Conservation (phyloP, 2,888 invertebrate species). For the Eupithecia tripunctaria region DNA sequence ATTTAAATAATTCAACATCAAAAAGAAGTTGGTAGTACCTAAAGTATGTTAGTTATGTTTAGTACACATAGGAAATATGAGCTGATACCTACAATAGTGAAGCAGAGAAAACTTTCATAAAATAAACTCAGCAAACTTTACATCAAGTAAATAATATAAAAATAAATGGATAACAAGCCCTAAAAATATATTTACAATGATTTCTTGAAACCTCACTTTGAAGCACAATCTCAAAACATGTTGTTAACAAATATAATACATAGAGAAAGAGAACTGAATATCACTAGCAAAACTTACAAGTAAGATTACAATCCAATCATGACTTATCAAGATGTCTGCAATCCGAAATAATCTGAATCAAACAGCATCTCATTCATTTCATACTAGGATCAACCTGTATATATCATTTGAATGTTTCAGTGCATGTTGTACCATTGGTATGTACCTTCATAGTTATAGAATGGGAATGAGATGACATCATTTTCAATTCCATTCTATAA, state of each 20-base stretch:
- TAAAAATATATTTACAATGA: constrained; percentile 72
- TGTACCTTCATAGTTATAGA: not conserved
- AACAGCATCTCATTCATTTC: constrained; percentile 15
- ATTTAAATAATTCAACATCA: constrained; percentile 37
- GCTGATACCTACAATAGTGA: constrained; percentile 34
- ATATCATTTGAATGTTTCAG: not conserved
- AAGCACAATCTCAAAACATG: constrained; percentile 49
- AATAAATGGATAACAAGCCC: constrained; percentile 52
- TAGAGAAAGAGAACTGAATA: constrained; percentile 43
- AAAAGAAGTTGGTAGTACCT: constrained; percentile 36
- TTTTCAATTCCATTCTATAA: not conserved
- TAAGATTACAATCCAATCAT: constrained; percentile 35
- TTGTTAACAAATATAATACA: constrained; percentile 45
- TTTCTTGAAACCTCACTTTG: constrained; percentile 56
- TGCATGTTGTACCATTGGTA: too few relatives aligned
- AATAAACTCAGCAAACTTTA: constrained; percentile 68
- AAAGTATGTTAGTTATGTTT: constrained; percentile 28
- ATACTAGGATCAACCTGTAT: constrained; percentile 20
- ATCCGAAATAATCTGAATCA: constrained; percentile 22
- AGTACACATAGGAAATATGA: constrained; percentile 24
- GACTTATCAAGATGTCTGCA: constrained; percentile 33
- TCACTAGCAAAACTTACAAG: constrained; percentile 43
- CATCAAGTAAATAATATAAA: constrained; percentile 76
- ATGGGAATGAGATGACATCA: not conserved
- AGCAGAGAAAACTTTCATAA: constrained; percentile 54